Evolutionary conservation across 37 sponge, comb jelly and placozoan genomes (phyloP).

Genomic region (Haliclona indistincta): DNA sequence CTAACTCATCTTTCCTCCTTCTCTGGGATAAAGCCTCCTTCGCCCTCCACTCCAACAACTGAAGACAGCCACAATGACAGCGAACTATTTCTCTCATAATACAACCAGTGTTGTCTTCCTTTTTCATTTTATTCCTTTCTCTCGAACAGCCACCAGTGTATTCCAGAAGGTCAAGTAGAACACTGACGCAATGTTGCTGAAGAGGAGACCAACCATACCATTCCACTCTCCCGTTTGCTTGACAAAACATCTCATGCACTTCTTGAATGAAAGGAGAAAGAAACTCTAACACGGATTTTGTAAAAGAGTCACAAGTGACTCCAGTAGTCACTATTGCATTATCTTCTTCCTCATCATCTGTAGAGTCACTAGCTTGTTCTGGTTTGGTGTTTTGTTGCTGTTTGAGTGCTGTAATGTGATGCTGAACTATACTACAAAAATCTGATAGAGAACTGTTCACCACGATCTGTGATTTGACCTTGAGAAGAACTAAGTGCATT

Average conservation of each 20-base stretch:
- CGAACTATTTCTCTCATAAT: background rate
- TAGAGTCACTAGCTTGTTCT: background rate
- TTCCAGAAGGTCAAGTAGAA: background rate
- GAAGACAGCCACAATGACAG: slow-evolving; percentile 43
- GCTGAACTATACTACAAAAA: no score
- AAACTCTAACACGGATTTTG: background rate
- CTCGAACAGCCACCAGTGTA: background rate
- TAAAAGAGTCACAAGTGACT: background rate
- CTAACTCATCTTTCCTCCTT: background rate
- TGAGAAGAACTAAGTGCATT: background rate
- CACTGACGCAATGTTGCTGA: background rate
- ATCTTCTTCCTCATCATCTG: background rate
- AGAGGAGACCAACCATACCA: background rate
- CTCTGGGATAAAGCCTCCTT: background rate
- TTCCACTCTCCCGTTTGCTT: background rate
- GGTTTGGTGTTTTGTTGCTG: no score
- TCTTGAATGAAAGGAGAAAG: background rate
- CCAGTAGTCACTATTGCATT: background rate
- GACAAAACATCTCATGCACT: background rate
- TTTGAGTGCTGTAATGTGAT: no score
- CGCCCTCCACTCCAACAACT: slow-evolving; percentile 19
- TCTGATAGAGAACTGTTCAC: no score
- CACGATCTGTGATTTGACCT: background rate
- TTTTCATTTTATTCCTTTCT: background rate
- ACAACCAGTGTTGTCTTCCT: background rate